Base-by-base conservation (phyloP, 2,888 invertebrate species). In the Drosophila paramelanica region DNA sequence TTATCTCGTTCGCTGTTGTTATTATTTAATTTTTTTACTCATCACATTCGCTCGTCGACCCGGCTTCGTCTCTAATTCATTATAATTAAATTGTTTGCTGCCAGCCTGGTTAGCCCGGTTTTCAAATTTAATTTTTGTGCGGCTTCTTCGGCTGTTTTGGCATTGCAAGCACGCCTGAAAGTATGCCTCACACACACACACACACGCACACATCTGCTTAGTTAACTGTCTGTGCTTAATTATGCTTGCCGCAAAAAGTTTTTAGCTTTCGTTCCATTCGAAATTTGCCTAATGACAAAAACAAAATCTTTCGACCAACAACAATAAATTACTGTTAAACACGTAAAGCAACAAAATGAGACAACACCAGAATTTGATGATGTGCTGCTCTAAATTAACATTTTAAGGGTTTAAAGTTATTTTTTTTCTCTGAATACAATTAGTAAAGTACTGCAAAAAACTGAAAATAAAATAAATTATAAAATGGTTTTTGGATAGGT, bases 11-110 rank as follows among this genome's bases (percentile, higher is more conserved):
- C 68, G 49, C 65, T 43, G 55, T 59, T 64, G 64, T 53, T 57
- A 52, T 60, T 59, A 59, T 61, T 68, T 61, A 50, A 17, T n/a
- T 39, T 68, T 11, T 20, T 7, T 38, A 20, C 17, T n/a, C 39
- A 25, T 42, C 41, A 50, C 41, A 57, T 60, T 61, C 73, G 66
- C 69, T 42, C 55, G 72, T 73, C 67, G 68, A 69, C 62, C 77
- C 74, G 61, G 61, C 64, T 67, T 81, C 81, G 71, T 86, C 79
- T 79, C 83, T 88, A 86, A 87, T 87, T 86, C 77, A 88, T 78
- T 84, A 78, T 80, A 86, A 88, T 87, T 81, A 88, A 81, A 83
- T 86, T 81, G 81, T 81, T 80, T 76, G 79, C 81, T 64, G 62
- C 17, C 64, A 58, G 79, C 64, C 43, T 50, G 79, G 60, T 66